Base-by-base conservation (phyloP, 2,113 vertebrate species). In the Corythornis cristatus region DNA sequence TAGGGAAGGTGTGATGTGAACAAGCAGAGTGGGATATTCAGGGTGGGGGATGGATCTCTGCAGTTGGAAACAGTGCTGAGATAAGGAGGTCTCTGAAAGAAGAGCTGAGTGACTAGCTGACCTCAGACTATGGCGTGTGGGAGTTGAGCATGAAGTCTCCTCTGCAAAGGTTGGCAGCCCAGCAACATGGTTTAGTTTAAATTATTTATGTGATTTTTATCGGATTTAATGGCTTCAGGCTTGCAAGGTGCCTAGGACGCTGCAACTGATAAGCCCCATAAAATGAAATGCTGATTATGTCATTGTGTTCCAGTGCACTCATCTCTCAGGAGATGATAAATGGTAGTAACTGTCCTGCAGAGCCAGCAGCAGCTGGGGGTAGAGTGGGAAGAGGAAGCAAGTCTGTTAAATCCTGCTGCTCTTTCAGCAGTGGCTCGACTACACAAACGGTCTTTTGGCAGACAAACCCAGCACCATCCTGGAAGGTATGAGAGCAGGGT, bases 171-270 rank as follows among this genome's bases (percentile, higher is more conserved):
- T 2, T 87, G 87, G 87, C 95, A 95, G 84, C 93, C 40, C 60
- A 88, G 94, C 94, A 95, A 89, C 86, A 58, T 3, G 46, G 81
- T 62, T 83, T 53, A 43, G 51, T 77, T 91, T 96, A 77, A 96
- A 93, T 94, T 78, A 91, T 93, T 86, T 23, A 92, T 89, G 90
- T 90, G 91, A 83, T 84, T 93, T 95, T 94, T 94, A 94, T 93
- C 43, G 0, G 54, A 43, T 87, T 87, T 92, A 93, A 94, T 93
- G 87, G 87, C 85, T 96, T 92, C 48, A 93, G 88, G 33, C 57
- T 90, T 68, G 71, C 93, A 92, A 96, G 89, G 87, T 88, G 90
- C 91, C 73, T 88, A 60, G 40, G 88, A 92, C 11, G 2, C 65
- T 86, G 81, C 79, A 93, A 86, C 65, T 81, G 93, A 88, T 91